phyloP scores from a whole-genome alignment of 2,797 vertebrate genomes.

The Huso huso region DNA sequence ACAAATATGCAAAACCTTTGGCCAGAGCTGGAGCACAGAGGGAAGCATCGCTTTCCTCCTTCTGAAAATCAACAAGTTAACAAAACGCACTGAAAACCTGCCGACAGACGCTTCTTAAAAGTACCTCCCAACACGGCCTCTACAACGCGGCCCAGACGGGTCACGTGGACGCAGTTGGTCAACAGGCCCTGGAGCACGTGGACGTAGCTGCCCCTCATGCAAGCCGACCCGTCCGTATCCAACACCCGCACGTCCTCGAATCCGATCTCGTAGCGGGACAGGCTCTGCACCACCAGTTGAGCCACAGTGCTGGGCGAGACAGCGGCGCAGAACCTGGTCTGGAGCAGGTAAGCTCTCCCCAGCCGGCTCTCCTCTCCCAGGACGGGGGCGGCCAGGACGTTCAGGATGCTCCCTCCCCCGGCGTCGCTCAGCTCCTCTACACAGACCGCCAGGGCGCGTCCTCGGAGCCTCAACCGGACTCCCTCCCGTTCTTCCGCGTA shows the following conservation, averaged over 20 bases:
- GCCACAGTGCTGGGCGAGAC: neutral
- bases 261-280: neutral
- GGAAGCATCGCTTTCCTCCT: no score
- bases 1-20: no score
- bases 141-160: neutral
- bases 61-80: no score
- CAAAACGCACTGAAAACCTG: no score
- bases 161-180: neutral
- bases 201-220: neutral
- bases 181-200: neutral
- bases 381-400: neutral
- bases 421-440: neutral
- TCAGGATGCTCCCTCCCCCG: neutral
- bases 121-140: neutral
- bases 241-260: neutral
- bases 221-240: neutral
- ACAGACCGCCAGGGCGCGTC: neutral
- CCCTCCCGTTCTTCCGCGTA: neutral
- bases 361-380: neutral
- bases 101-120: no score
- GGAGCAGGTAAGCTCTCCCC: neutral
- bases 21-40: no score
- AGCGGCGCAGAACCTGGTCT: neutral
- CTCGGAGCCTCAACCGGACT: neutral
- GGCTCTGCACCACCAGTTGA: neutral